Evolutionary conservation across 1,140 invertebrate species (phyloP).

Genomic region (Batillaria attramentaria): DNA sequence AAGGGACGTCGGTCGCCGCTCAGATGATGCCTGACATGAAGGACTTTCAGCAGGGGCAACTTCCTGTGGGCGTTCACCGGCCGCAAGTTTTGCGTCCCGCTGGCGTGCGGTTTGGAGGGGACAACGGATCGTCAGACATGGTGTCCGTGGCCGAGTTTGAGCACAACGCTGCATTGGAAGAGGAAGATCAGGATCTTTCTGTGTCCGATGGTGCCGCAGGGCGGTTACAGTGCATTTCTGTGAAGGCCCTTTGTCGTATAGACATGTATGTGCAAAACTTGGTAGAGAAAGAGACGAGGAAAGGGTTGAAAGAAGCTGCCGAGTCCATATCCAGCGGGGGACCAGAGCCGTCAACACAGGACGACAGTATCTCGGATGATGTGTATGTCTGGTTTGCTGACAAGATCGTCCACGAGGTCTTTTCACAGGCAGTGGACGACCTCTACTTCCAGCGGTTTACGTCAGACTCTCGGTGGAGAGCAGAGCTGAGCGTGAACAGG

Average conservation of each 20-base stretch:
- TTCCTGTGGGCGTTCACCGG: neutral
- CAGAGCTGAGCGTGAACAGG: neutral
- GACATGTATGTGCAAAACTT: constrained; percentile 11
- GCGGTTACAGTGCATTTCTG: no score
- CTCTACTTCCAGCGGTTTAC: constrained; percentile 22
- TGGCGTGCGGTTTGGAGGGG: neutral
- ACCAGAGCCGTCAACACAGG: no score
- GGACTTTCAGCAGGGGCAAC: constrained; percentile 21
- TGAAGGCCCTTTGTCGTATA: no score
- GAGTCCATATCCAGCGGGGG: neutral
- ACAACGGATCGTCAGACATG: neutral
- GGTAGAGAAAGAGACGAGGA: constrained; percentile 2
- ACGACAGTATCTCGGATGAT: constrained; percentile 38
- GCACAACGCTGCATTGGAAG: neutral
- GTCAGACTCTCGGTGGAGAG: constrained; percentile 8
- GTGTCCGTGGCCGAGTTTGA: neutral
- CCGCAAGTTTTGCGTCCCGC: neutral
- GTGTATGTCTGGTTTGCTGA: constrained; percentile 43
- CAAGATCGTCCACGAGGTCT: constrained; percentile 44
- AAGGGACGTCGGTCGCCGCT: constrained; percentile 48
- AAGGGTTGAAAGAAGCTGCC: constrained; percentile 21
- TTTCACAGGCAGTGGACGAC: constrained; percentile 34
- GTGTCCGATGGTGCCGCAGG: neutral
- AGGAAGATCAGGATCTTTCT: neutral
- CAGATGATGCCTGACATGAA: constrained; percentile 39